Evolutionary conservation across 2,888 invertebrate species (phyloP).

Genomic region (Trilocha varians): DNA sequence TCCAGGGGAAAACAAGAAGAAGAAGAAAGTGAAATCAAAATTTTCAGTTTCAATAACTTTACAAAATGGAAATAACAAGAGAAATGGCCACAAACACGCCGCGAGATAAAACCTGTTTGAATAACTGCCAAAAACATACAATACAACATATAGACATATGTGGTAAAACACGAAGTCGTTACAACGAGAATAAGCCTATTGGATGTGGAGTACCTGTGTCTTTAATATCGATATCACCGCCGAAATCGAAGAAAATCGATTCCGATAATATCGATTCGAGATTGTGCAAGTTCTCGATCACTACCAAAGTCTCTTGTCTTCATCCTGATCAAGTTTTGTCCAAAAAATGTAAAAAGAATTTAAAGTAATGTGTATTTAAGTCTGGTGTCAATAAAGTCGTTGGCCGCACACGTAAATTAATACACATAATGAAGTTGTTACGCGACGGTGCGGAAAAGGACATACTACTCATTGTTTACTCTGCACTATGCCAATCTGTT

Average conservation of each 20-base stretch:
- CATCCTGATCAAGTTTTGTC: constrained; percentile 36
- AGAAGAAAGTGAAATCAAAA: not conserved
- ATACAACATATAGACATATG: constrained; percentile 41
- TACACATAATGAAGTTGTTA: too few relatives aligned
- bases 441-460: too few relatives aligned
- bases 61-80: too few relatives aligned
- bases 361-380: not conserved
- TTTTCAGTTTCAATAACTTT: too few relatives aligned
- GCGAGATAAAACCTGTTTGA: too few relatives aligned
- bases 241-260: constrained; percentile 6
- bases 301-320: constrained; percentile 27
- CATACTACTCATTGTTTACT: too few relatives aligned
- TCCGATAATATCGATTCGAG: constrained; percentile 16
- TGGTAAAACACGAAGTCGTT: constrained; percentile 22
- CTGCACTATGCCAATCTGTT: too few relatives aligned
- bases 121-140: constrained; percentile 5
- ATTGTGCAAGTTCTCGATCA: constrained; percentile 24
- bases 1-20: constrained; percentile 3
- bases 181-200: constrained; percentile 11
- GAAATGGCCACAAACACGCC: too few relatives aligned
- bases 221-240: constrained; percentile 20
- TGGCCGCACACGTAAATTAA: too few relatives aligned
- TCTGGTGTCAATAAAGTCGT: too few relatives aligned
- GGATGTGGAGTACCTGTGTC: constrained; percentile 10
- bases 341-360: constrained; percentile 10